Conservation (phyloP, 2,888 invertebrate genomes). For the Ochropacha duplaris region DNA sequence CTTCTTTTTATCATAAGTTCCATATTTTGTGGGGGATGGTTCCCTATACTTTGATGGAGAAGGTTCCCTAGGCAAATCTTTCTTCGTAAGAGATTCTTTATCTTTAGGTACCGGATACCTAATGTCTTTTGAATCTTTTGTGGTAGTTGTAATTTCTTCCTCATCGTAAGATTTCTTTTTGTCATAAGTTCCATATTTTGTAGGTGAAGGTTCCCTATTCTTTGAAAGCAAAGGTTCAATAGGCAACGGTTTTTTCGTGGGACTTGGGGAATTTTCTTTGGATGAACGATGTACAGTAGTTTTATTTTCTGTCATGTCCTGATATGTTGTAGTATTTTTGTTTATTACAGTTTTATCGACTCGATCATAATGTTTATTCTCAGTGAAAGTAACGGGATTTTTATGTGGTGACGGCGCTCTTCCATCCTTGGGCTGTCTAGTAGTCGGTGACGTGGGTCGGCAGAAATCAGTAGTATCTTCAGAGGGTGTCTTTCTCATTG, state of each 20-base stretch:
- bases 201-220: conserved; percentile 30
- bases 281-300: conserved; percentile 12
- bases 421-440: conserved; percentile 23
- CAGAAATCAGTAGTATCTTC: conserved; percentile 32
- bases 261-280: not conserved
- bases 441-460: conserved; percentile 19
- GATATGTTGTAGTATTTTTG: conserved; percentile 17
- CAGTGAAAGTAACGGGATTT: conserved; percentile 41
- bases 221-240: conserved; percentile 34
- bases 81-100: conserved; percentile 7
- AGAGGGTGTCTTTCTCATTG: conserved; percentile 33
- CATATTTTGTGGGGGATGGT: conserved; percentile 40
- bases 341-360: conserved; percentile 22
- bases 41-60: conserved; percentile 19
- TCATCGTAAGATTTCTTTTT: conserved; percentile 35
- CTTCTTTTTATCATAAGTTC: conserved; percentile 43
- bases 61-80: conserved; percentile 9
- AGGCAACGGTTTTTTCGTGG: conserved; percentile 9
- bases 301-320: conserved; percentile 22
- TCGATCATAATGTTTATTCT: conserved; percentile 18
- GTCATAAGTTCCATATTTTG: conserved; percentile 43
- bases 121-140: conserved; percentile 1
- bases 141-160: not conserved
- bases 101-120: conserved; percentile 10
- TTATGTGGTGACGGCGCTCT: conserved; percentile 54